Evolutionary conservation across 2,113 vertebrate genomes (phyloP), one percentile per base, ranked within the genome.

Genomic region (Caracal caracal): DNA sequence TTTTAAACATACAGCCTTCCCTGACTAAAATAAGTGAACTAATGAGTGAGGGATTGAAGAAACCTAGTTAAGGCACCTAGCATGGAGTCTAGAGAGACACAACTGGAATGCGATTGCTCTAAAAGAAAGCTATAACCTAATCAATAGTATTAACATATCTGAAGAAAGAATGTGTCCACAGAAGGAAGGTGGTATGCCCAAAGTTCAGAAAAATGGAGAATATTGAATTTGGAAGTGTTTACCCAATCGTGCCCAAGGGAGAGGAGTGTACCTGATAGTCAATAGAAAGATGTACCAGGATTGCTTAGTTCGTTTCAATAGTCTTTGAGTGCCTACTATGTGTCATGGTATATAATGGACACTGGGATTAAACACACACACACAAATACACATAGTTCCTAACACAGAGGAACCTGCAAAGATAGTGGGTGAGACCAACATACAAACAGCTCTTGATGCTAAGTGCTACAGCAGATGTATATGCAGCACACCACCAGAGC

Each of bases 71-170:
- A 95, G 63, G 71, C 89, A 33, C 43, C 73, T 68, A 70, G 35
- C 40, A 85, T 92, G 35, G 20, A 49, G 37, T 30, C 89, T 79
- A 63, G 61, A 81, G 16, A 75, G 86, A 85, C 79, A 68, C 61
- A 53, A 65, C 85, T 85, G 43, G 93, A 85, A 96, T 86, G 65
- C 78, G 61, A 97, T 19, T 68, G 24, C 71, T 66, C 59, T 92
- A 59, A 93, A 95, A 96, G 78, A 87, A 89, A 95, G 73, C 30
- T 40, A 30, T 80, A 63, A 82, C 66, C 96, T 96, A 87, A 96
- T 95, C 96, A 82, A 96, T 95, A 80, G 49, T 66, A 92, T 96
- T 93, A 94, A 73, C 68, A 87, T 59, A 95, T 75, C 85, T 95
- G 89, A 97, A 97, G 93, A 94, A 96, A 96, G 76, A 96, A 82